Conservation (phyloP, 2,797 vertebrate species). For the Mycteria americana region DNA sequence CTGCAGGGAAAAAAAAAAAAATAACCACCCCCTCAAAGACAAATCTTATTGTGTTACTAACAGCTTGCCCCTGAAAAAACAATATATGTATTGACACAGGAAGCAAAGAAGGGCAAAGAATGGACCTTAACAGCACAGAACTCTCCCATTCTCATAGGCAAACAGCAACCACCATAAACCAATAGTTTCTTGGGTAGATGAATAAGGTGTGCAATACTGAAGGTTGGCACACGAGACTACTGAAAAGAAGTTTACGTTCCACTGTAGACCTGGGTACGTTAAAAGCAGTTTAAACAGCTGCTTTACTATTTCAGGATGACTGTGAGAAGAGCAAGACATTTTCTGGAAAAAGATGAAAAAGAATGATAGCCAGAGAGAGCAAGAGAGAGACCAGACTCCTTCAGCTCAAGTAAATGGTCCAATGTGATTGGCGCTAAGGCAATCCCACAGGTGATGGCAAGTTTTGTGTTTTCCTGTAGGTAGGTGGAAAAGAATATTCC, state of each 20-base stretch:
- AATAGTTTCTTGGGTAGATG: neutral
- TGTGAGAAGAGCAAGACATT: neutral
- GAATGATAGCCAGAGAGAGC: neutral
- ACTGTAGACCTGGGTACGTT: neutral
- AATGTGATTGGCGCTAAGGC: neutral
- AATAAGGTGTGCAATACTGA: neutral
- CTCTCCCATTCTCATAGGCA: neutral
- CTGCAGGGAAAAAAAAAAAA: neutral
- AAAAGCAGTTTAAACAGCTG: neutral
- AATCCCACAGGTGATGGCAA: neutral
- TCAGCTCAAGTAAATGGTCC: neutral
- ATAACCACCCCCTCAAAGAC: neutral
- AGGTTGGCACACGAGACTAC: rapidly evolving
- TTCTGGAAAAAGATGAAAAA: neutral
- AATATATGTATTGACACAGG: neutral
- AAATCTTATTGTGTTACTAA: neutral
- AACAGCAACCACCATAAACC: neutral
- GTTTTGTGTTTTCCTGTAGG: neutral
- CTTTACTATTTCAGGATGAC: neutral
- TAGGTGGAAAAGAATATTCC: neutral
- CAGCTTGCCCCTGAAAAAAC: neutral
- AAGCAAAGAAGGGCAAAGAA: neutral
- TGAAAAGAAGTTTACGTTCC: neutral
- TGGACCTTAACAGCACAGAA: neutral
- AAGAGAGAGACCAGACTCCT: neutral